Evolutionary conservation across 92 coral and sea anemone genomes (phyloP).

Genomic region (Blastomussa wellsi): DNA sequence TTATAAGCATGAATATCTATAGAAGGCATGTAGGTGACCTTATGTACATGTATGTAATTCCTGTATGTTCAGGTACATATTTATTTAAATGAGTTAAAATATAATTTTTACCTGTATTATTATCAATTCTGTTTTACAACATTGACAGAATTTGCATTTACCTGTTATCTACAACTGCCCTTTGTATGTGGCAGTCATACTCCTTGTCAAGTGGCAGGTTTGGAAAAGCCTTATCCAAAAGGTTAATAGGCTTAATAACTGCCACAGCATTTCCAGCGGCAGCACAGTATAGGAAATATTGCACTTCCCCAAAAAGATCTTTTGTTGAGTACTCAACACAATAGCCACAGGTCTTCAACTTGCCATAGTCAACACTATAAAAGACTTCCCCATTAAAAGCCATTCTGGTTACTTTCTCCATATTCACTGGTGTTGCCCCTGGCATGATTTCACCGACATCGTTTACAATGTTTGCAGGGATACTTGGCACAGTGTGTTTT

Average conservation of each 20-base stretch:
- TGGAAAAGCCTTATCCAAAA: too few relatives aligned
- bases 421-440: slow-evolving; percentile 2
- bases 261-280: slow-evolving; percentile 9
- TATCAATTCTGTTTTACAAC: too few relatives aligned
- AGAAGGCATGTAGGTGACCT: too few relatives aligned
- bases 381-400: slow-evolving; percentile 15
- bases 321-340: slow-evolving; percentile 18
- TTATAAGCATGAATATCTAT: too few relatives aligned
- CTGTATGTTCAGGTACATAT: too few relatives aligned
- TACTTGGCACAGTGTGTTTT: neutral
- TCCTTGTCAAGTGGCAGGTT: too few relatives aligned
- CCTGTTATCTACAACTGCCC: too few relatives aligned
- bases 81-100: too few relatives aligned
- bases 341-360: slow-evolving; percentile 39
- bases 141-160: too few relatives aligned
- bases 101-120: too few relatives aligned
- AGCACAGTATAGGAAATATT: slow-evolving; percentile 21
- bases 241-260: slow-evolving; percentile 10
- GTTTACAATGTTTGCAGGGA: neutral
- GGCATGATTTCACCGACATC: slow-evolving; percentile 13
- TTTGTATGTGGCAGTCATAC: too few relatives aligned
- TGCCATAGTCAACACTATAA: slow-evolving; percentile 35
- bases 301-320: neutral
- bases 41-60: too few relatives aligned
- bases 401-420: slow-evolving; percentile 20